A percentile compares a stretch with the other conserved stretches of the same genome.
Conservation (phyloP, 2,113 vertebrate genomes). For the Emydocephalus ijimae region DNA sequence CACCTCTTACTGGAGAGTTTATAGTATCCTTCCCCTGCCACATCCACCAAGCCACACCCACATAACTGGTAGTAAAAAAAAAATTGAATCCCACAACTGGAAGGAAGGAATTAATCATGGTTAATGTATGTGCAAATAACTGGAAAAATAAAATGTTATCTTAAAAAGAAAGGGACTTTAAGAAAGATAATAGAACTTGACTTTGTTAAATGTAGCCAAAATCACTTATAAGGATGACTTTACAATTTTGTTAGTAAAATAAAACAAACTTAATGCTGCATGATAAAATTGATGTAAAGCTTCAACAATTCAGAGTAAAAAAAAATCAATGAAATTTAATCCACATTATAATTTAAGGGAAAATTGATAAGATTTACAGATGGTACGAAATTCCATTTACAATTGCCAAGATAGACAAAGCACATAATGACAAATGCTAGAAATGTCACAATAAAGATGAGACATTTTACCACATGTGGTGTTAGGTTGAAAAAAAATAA, state of each 20-base stretch:
- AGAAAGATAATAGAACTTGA: not conserved
- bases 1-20: no score
- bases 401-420: not conserved
- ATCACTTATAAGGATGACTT: not conserved
- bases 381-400: not conserved
- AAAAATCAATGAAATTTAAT: not conserved
- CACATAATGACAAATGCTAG: not conserved
- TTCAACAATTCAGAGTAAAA: not conserved
- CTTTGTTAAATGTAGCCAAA: not conserved
- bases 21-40: no score
- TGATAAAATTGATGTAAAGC: not conserved
- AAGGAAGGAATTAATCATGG: not conserved
- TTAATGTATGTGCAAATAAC: not conserved
- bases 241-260: not conserved
- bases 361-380: not conserved
- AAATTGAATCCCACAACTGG: not conserved
- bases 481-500: not conserved
- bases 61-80: no score
- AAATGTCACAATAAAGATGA: not conserved
- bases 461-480: not conserved
- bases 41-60: no score
- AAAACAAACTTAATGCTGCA: not conserved
- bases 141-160: not conserved
- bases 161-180: not conserved
- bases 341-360: not conserved